A percentile compares a stretch with the other conserved stretches of the same genome.
Evolutionary conservation across 2,888 invertebrate genomes (phyloP).

Genomic region (Chymomyza procnemis): DNA sequence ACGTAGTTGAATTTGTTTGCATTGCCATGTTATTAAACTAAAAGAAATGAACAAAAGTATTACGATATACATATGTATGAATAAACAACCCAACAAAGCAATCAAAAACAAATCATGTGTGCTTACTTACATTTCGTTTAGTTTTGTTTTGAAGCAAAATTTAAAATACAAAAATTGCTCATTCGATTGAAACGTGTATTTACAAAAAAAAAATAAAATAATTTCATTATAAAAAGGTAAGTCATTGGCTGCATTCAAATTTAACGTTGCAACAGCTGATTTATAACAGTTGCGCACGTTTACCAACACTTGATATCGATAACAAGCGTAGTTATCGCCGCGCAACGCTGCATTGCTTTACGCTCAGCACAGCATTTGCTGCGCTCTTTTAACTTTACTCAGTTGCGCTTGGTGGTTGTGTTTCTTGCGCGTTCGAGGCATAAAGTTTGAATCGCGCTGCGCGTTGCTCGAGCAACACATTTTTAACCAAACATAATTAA

Average conservation of each 20-base stretch:
- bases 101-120: conserved; percentile 4
- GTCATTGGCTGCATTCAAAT: neutral
- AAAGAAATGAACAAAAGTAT: conserved; percentile 16
- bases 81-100: neutral
- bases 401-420: neutral
- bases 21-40: conserved; percentile 51
- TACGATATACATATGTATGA: neutral
- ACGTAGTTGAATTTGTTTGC: conserved; percentile 61
- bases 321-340: no score
- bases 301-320: neutral
- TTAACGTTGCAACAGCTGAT: no score
- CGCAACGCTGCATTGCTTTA: no score
- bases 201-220: neutral
- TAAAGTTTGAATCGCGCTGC: neutral
- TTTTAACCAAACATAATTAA: neutral
- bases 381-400: no score
- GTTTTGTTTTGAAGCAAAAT: no score
- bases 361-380: no score
- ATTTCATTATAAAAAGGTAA: neutral
- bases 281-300: neutral
- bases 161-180: neutral
- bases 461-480: neutral
- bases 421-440: neutral
- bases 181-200: no score
- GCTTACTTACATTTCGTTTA: neutral